Base-by-base conservation (phyloP, 2,113 vertebrate genomes). In the Cacatua alba region DNA sequence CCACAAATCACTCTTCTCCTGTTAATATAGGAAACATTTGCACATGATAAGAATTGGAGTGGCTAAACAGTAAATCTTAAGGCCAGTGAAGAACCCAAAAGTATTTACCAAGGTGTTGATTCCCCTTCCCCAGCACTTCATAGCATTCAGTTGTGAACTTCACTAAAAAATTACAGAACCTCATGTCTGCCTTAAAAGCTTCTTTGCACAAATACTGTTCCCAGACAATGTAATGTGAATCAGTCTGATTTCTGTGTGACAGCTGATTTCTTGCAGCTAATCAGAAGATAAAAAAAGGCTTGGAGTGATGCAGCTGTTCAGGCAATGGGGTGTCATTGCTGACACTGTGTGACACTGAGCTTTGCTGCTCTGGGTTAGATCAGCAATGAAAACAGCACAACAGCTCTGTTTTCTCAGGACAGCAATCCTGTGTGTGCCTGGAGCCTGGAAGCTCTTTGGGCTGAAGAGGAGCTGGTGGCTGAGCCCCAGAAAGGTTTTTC, bases 1-100 rank as follows among this genome's bases (percentile, higher is more conserved):
- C 92, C 90, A 92, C 88, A 97, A 97, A 97, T 96, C 96, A 95
- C 95, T 95, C 85, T 87, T 97, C 96, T 85, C 41, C 93, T 71
- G 55, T 80, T 96, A 95, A 96, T 84, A 96, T 65, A 91, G 90
- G 79, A 92, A 94, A 96, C 64, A 83, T 95, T 97, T 92, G 72
- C 24, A 49, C 94, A 67, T 72, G 77, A 49, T 84, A 37, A 19
- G 63, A 86, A n/a, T 43, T 74, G 81, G 46, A 92, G 72, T n/a
- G 55, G 62, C 71, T 83, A 92, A 94, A 88, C 35, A 43, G 14
- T 82, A 87, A 86, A 79, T 91, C 18, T 90, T 55, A 85, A 93
- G 96, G 39, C 41, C 41, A 48, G 11, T 46, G 41, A 76, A 86
- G 64, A 81, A 48, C 64, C 74, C 19, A 65, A 33, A 92, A 89